Percentiles rank a stretch among this genome's conserved stretches.
Evolutionary conservation across 37 sponge, comb jelly and placozoan species (phyloP).

Genomic region (Theonella swinhoei): DNA sequence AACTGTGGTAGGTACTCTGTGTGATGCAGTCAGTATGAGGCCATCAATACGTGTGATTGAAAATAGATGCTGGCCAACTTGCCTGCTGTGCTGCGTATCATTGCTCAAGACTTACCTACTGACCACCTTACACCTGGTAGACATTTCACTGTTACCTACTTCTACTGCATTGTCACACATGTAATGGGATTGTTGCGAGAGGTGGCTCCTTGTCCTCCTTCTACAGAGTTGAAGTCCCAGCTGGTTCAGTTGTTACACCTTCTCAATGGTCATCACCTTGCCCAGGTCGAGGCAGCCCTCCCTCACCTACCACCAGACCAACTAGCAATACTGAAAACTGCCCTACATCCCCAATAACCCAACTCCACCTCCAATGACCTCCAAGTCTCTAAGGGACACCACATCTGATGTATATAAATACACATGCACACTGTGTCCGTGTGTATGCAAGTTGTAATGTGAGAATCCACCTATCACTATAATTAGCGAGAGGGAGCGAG

Average conservation of each 20-base stretch:
- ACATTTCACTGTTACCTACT: too few species aligned
- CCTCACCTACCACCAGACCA: conserved; percentile 38
- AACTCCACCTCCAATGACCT: background rate
- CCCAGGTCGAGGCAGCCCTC: conserved; percentile 55
- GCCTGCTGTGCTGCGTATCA: conserved; percentile 34
- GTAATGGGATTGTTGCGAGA: background rate
- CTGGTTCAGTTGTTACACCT: conserved; percentile 13
- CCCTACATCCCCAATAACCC: background rate
- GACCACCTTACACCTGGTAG: conserved; percentile 60
- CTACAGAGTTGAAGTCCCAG: conserved; percentile 15
- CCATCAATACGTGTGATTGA: background rate
- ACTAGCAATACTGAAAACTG: conserved; percentile 35
- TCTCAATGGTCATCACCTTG: conserved; percentile 34
- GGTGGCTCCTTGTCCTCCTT: background rate
- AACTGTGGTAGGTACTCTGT: conserved; percentile 33
- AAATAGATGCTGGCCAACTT: conserved; percentile 57
- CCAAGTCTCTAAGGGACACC: too few species aligned
- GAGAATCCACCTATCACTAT: too few species aligned
- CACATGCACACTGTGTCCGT: too few species aligned
- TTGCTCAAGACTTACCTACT: conserved; percentile 61
- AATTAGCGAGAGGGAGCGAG: too few species aligned
- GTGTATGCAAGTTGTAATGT: too few species aligned
- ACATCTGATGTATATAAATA: too few species aligned
- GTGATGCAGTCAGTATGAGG: background rate
- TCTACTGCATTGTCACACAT: too few species aligned